phyloP scores from a whole-genome alignment of 2,797 vertebrate species.

The Hafferia zeledoni region DNA sequence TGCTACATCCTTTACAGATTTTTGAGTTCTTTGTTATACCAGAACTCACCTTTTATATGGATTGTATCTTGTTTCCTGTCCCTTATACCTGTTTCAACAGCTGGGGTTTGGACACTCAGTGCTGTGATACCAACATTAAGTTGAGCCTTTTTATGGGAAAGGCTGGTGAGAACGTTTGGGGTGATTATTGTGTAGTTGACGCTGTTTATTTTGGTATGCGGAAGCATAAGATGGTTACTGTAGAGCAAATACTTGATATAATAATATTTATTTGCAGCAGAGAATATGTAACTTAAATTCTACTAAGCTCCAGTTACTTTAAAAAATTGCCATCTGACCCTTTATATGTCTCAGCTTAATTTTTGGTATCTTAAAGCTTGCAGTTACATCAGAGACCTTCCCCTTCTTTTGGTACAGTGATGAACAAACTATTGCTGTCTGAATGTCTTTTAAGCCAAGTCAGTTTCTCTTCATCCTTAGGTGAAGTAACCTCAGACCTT shows the following conservation, averaged over 20 bases:
- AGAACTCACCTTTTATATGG: neutral
- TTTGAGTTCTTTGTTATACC: neutral
- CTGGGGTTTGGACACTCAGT: fast-evolving
- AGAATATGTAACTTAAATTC: neutral
- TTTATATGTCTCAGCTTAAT: neutral
- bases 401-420: neutral
- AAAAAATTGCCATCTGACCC: neutral
- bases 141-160: neutral
- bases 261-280: neutral
- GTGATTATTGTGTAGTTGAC: neutral
- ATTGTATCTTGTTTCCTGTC: neutral
- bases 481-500: neutral
- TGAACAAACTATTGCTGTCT: neutral
- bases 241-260: neutral
- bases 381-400: neutral
- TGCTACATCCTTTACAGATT: neutral
- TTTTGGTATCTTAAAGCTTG: neutral
- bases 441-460: neutral
- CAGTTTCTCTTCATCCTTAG: neutral
- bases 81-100: neutral
- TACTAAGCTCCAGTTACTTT: neutral
- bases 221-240: neutral
- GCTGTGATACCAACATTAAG: neutral
- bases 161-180: neutral
- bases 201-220: neutral